These are phyloP conservation scores for Cheirogaleus major DNA, from an alignment of 2,797 vertebrate species.

Conservation along the genomic window DNA sequence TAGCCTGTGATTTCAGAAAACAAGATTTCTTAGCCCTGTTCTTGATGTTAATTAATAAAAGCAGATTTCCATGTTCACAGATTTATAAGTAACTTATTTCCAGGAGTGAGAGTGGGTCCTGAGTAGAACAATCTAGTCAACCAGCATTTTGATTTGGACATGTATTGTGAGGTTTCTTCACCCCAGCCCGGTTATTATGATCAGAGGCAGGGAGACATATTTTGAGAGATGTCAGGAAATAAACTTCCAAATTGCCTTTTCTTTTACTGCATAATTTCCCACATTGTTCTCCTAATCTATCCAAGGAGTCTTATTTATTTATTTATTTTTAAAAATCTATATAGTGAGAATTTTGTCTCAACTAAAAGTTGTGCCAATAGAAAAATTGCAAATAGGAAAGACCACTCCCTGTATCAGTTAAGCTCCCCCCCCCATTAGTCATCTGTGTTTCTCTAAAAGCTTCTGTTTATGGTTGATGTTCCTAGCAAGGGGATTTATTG, in stretches of 20 bases:
- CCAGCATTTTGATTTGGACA: neutral
- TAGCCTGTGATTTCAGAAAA: neutral
- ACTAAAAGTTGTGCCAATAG: neutral
- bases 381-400: neutral
- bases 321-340: neutral
- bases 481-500: no score
- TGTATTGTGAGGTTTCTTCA: neutral
- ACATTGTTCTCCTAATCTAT: neutral
- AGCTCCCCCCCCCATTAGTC: no score
- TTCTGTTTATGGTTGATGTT: neutral
- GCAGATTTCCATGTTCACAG: neutral
- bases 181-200: neutral
- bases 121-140: no score
- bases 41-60: neutral
- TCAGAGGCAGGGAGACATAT: neutral
- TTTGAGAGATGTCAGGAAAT: neutral
- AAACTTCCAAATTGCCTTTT: neutral
- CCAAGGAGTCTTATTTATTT: neutral
- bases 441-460: neutral
- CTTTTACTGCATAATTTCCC: neutral
- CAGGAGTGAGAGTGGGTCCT: neutral
- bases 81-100: neutral
- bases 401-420: neutral
- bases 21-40: neutral
- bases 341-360: neutral